Conservation (phyloP, 2,797 vertebrate genomes). For the Cossypha dichroa region DNA sequence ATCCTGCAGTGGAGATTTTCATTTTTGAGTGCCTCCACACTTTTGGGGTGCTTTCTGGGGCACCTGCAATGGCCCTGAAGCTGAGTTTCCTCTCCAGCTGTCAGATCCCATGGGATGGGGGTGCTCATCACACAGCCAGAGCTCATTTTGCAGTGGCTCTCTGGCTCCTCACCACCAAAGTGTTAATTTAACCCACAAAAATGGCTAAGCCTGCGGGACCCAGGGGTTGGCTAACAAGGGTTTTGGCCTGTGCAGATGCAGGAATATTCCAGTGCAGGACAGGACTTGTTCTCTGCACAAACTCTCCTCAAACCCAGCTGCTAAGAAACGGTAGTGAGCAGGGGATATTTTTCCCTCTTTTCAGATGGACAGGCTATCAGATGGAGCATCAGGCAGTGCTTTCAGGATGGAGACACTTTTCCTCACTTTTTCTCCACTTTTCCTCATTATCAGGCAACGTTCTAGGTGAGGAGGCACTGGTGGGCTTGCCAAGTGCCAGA, state of each 20-base stretch:
- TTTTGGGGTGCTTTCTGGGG: background rate
- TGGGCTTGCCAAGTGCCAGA: background rate
- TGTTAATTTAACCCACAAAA: constrained; percentile 17
- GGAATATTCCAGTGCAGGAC: constrained; percentile 3
- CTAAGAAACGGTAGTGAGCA: background rate
- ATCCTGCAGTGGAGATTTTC: background rate
- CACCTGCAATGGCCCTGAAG: background rate
- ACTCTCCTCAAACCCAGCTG: background rate
- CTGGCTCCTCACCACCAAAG: background rate
- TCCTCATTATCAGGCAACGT: background rate
- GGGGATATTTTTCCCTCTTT: background rate
- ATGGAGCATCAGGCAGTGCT: background rate
- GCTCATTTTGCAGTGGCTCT: background rate
- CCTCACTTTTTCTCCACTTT: background rate
- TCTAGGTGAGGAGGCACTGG: accelerated
- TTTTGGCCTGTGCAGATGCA: background rate
- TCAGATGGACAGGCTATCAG: background rate
- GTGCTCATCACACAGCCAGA: background rate
- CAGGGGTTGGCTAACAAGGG: background rate
- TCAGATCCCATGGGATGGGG: background rate
- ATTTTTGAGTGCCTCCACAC: background rate
- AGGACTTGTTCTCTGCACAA: constrained; percentile 14
- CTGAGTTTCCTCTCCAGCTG: background rate
- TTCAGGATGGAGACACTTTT: background rate
- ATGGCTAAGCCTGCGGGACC: background rate